These are phyloP conservation scores for Apus apus DNA, from an alignment of 2,113 vertebrate species.

Conservation along the genomic window DNA sequence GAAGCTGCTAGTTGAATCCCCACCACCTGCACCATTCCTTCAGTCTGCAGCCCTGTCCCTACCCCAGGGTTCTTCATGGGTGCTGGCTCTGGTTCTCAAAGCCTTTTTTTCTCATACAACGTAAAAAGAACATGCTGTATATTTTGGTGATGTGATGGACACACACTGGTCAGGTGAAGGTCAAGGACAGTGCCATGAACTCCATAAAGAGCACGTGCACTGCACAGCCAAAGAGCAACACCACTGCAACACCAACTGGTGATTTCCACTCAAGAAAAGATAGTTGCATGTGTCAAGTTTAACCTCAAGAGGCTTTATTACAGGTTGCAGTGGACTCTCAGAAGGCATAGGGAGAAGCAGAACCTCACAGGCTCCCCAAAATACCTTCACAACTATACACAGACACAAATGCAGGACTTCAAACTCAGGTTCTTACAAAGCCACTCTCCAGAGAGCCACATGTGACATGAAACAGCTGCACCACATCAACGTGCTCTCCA, in stretches of 20 bases:
- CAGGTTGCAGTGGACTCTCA: not conserved
- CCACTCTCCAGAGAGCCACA: not conserved
- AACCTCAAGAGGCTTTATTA: not conserved
- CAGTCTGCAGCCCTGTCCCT: not conserved
- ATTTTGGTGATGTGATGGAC: not conserved
- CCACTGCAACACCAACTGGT: not conserved
- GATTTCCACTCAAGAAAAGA: not conserved
- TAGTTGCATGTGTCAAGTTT: too few relatives aligned
- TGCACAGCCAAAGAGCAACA: not conserved
- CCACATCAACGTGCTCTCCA: not conserved
- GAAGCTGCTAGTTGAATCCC: not conserved
- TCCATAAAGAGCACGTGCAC: fast-evolving
- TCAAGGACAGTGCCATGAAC: not conserved
- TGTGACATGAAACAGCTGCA: fast-evolving
- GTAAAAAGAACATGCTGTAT: not conserved
- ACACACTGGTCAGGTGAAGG: not conserved
- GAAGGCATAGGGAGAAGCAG: not conserved
- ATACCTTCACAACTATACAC: not conserved
- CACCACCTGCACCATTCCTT: not conserved
- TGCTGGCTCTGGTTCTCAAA: not conserved
- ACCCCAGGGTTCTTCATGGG: not conserved
- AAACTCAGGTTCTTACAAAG: not conserved
- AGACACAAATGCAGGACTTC: not conserved
- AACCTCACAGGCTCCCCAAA: not conserved
- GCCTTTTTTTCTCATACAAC: not conserved